A percentile compares a stretch with the other conserved stretches of the same genome.
phyloP scores from a whole-genome alignment of 2,113 vertebrate genomes.

The cat (Felis catus) region F.catus_Fca126_mat1.0 CM031414.1:34423501-34424000 shows the following conservation, averaged over 20 bases:
- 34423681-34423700: background rate
- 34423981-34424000: background rate
- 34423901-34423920: background rate
- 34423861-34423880: too few relatives aligned
- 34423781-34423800: background rate
- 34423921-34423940: background rate
- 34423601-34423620: too few relatives aligned
- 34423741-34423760: background rate
- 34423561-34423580: background rate
- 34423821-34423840: background rate
- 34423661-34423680: background rate
- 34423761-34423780: background rate
- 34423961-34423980: rapidly evolving
- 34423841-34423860: background rate
- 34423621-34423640: background rate
- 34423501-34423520: background rate
- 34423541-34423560: background rate
- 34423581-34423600: too few relatives aligned
- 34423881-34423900: rapidly evolving
- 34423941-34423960: background rate
- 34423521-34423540: background rate
- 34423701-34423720: background rate
- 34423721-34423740: background rate
- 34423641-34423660: background rate
- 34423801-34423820: background rate